phyloP scores from a whole-genome alignment of 2,797 vertebrate genomes.

The Gouania willdenowi region DNA sequence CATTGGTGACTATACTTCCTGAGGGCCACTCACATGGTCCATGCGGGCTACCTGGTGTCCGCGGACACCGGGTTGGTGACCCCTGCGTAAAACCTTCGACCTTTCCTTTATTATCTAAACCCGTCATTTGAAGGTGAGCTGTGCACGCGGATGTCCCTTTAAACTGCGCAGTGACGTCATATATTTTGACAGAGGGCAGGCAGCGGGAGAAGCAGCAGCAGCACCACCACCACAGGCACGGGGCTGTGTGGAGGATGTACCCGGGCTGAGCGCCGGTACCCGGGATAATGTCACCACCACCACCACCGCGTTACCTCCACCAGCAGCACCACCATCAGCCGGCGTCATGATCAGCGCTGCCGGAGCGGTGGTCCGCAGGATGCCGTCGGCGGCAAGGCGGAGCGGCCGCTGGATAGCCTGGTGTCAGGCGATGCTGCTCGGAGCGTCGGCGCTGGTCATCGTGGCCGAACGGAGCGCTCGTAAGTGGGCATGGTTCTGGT shows the following conservation, averaged over 20 bases:
- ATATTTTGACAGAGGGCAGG: slow-evolving; percentile 45
- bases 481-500: slow-evolving; percentile 62
- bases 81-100: too few species aligned
- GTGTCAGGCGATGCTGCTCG: slow-evolving; percentile 75
- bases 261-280: slow-evolving; percentile 46
- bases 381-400: slow-evolving; percentile 63
- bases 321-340: too few species aligned
- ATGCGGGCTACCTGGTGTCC: too few species aligned
- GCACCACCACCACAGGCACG: slow-evolving; percentile 8
- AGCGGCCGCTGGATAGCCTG: slow-evolving; percentile 71
- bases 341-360: slow-evolving; percentile 58
- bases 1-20: too few species aligned
- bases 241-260: slow-evolving; percentile 32
- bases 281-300: slow-evolving; percentile 34
- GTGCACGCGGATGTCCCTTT: slow-evolving; percentile 61
- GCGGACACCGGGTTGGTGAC: too few species aligned
- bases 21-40: too few species aligned
- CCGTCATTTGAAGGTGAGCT: too few species aligned
- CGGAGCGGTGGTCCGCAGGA: slow-evolving; percentile 56
- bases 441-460: slow-evolving; percentile 73
- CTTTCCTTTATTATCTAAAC: too few species aligned
- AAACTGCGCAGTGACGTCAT: slow-evolving; percentile 72
- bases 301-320: slow-evolving; percentile 1
- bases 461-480: slow-evolving; percentile 75
- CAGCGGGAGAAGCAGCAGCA: slow-evolving; percentile 38